Percentiles rank a stretch among this genome's conserved stretches.
phyloP scores from a whole-genome alignment of 2,888 invertebrate genomes.

The Spisula solida region DNA sequence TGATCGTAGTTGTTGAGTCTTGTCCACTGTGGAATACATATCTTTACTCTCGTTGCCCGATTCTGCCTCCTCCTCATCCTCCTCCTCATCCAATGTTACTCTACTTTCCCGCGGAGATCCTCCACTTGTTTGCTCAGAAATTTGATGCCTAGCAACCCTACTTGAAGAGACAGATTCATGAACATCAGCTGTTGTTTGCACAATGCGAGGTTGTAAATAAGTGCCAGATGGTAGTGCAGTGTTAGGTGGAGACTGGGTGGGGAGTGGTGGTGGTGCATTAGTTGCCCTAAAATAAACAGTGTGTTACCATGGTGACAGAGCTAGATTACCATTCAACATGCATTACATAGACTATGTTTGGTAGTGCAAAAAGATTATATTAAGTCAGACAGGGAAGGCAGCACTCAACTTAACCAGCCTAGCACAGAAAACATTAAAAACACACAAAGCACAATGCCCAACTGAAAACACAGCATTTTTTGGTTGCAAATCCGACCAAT shows the following conservation, averaged over 20 bases:
- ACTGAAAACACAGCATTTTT: too few species aligned
- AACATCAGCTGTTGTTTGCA: slow-evolving; percentile 34
- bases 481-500: too few species aligned
- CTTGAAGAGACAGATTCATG: slow-evolving; percentile 36
- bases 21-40: slow-evolving; percentile 46
- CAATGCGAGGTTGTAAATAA: slow-evolving; percentile 43
- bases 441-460: too few species aligned
- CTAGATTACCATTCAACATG: background rate
- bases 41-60: slow-evolving; percentile 32
- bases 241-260: slow-evolving; percentile 52
- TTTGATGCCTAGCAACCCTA: slow-evolving; percentile 34
- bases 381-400: too few species aligned
- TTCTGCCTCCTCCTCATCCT: slow-evolving; percentile 31
- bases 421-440: too few species aligned
- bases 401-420: too few species aligned
- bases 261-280: slow-evolving; percentile 41
- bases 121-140: background rate
- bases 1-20: slow-evolving; percentile 17
- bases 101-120: background rate
- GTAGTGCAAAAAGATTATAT: too few species aligned
- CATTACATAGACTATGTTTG: too few species aligned
- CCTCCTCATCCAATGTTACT: slow-evolving; percentile 12
- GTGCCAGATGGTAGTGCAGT: slow-evolving; percentile 46
- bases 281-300: slow-evolving; percentile 5
- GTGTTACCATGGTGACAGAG: background rate